Evolutionary conservation across 2,888 invertebrate genomes (phyloP).

Genomic region (Lycocerus yunnanus): DNA sequence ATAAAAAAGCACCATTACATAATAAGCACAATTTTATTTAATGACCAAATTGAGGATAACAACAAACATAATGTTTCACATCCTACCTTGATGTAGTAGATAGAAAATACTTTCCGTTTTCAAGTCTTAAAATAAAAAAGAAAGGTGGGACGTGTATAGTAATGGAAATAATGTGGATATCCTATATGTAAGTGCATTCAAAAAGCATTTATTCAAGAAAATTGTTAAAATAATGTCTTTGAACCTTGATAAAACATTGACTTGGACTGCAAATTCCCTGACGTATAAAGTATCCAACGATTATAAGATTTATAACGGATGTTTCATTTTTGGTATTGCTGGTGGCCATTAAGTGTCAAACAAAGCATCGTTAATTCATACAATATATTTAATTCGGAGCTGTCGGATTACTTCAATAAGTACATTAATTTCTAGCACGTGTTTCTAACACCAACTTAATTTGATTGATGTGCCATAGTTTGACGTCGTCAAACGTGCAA

Average conservation of each 20-base stretch:
- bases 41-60: not conserved
- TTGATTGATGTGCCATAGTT: not conserved
- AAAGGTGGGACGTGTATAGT: not conserved
- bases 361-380: conserved; percentile 17
- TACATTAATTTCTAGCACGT: conserved; percentile 1
- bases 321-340: conserved; percentile 23
- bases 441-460: not conserved
- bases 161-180: not conserved
- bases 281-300: not conserved
- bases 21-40: not conserved
- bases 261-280: conserved; percentile 22
- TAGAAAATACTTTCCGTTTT: not conserved
- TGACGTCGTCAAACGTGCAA: not conserved
- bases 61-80: not conserved
- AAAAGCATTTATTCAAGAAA: not conserved
- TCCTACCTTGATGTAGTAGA: not conserved
- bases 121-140: not conserved
- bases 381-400: conserved; percentile 16
- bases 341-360: conserved; percentile 5
- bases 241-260: conserved; percentile 29
- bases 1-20: not conserved
- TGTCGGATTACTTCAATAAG: conserved; percentile 10
- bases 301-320: conserved; percentile 19
- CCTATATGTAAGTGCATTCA: not conserved
- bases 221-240: conserved; percentile 23